Base-by-base conservation (phyloP, 2,888 invertebrate genomes). In the Anodontia alba region DNA sequence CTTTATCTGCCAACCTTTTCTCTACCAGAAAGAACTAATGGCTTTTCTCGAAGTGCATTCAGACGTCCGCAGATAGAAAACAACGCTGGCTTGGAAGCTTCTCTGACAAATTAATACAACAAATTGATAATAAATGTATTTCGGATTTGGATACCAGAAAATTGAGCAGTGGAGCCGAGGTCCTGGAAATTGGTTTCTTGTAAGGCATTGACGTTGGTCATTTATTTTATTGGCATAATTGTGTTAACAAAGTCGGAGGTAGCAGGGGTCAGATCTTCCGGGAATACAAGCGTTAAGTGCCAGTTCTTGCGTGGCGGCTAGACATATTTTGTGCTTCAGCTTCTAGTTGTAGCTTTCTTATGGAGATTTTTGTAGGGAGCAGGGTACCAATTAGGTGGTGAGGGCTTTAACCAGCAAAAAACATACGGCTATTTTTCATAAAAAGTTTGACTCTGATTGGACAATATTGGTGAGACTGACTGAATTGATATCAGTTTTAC, bases 111-210 rank as follows among this genome's bases (percentile, higher is more conserved):
- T 85, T 85, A 85, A 85, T 85, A 81, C 85, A 81, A 66, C 85
- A 85, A 85, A 85, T 85, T 85, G 85, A 82, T 85, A 85, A 85
- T 85, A 85, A 83, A 85, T 81, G 85, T 78, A 82, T 85, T 85
- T 85, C 76, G 81, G 85, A 85, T 83, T 85, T 83, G 85, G 80
- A 76, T 76, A 71, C 80, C 85, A 85, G 78, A 85, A 85, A 85
- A 85, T 85, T 85, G 83, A 85, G 76, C 83, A 62, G 75, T 49
- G 76, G 68, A 70, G 76, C 76, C 31, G 73, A 54, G 79, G 78
- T 78, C 83, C 78, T 80, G 82, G 78, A 85, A 81, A 85, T 85
- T 85, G 81, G 80, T 78, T 85, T 83, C 85, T 69, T 82, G 85
- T 83, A 78, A 46, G 38, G 46, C 49, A 73, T 38, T 85, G 85